A percentile compares a stretch with the other conserved stretches of the same genome.
These are phyloP conservation scores for Caenorhabditis sp. DNA, from an alignment of 2,888 invertebrate species.

Conservation along the genomic window DNA sequence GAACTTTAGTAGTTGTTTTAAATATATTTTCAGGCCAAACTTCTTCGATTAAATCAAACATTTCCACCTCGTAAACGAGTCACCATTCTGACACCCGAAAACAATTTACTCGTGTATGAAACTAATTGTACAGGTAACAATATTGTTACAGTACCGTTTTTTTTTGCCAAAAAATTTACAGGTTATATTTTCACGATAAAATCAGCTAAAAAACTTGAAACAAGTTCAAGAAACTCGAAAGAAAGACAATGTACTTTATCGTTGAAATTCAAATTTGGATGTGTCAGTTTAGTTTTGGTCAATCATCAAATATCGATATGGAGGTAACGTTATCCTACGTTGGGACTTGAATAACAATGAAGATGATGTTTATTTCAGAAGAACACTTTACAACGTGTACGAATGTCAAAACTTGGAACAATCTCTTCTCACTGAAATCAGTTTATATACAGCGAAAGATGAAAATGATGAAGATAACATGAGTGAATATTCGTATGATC, in stretches of 20 bases:
- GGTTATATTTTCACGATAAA: slow-evolving; percentile 6
- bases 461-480: not conserved
- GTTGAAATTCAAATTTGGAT: slow-evolving; percentile 31
- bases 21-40: no score
- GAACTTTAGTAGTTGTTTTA: no score
- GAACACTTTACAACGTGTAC: slow-evolving; percentile 20
- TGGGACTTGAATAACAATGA: no score
- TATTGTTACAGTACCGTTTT: no score
- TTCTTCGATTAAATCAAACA: slow-evolving; percentile 14
- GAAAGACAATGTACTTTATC: slow-evolving; percentile 24
- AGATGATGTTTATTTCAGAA: no score
- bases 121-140: slow-evolving; percentile 42
- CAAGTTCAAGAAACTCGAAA: not conserved
- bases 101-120: slow-evolving; percentile 27
- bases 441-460: slow-evolving; percentile 29
- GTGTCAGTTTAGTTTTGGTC: slow-evolving; percentile 16
- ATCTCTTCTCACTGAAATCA: slow-evolving; percentile 12
- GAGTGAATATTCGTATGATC: no score
- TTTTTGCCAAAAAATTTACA: no score
- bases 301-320: slow-evolving; percentile 29
- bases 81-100: slow-evolving; percentile 19
- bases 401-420: slow-evolving; percentile 20
- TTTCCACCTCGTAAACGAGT: slow-evolving; percentile 23
- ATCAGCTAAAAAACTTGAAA: slow-evolving; percentile 19
- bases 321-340: no score